These are phyloP conservation scores for Chloroclystis v-ata DNA, from an alignment of 2,888 invertebrate species.

Conservation along the genomic window DNA sequence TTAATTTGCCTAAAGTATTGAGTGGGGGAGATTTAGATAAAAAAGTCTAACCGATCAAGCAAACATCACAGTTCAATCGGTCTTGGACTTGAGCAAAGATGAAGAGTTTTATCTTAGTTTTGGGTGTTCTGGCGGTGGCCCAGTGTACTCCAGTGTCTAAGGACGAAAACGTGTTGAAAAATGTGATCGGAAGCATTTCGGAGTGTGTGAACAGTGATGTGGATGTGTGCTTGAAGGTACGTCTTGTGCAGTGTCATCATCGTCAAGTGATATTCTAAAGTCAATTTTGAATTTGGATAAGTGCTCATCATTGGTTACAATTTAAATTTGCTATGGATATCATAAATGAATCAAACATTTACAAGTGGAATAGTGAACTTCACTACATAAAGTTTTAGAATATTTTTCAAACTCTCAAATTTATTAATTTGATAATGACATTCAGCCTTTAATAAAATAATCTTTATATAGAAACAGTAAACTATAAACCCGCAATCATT, in stretches of 20 bases:
- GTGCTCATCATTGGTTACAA: background rate
- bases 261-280: slow-evolving; percentile 10
- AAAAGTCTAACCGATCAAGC: slow-evolving; percentile 65
- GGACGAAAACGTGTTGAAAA: slow-evolving; percentile 55
- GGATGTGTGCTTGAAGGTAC: slow-evolving; percentile 67
- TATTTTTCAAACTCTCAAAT: too few species aligned
- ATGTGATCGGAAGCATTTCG: slow-evolving; percentile 55
- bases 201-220: slow-evolving; percentile 68
- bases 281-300: slow-evolving; percentile 1
- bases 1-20: slow-evolving; percentile 50
- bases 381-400: too few species aligned
- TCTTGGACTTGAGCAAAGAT: slow-evolving; percentile 53
- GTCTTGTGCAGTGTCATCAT: slow-evolving; percentile 19
- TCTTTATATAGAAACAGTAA: too few species aligned
- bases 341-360: too few species aligned
- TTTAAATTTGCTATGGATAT: too few species aligned
- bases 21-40: slow-evolving; percentile 71
- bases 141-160: slow-evolving; percentile 51
- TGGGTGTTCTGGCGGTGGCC: slow-evolving; percentile 52
- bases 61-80: slow-evolving; percentile 63
- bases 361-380: too few species aligned
- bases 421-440: too few species aligned
- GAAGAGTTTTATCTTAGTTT: slow-evolving; percentile 57
- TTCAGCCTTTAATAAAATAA: too few species aligned
- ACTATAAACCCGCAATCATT: too few species aligned